Evolutionary conservation across 2,797 vertebrate genomes (phyloP), one percentile per base, ranked within the genome.

Genomic region (Varecia variegata): DNA sequence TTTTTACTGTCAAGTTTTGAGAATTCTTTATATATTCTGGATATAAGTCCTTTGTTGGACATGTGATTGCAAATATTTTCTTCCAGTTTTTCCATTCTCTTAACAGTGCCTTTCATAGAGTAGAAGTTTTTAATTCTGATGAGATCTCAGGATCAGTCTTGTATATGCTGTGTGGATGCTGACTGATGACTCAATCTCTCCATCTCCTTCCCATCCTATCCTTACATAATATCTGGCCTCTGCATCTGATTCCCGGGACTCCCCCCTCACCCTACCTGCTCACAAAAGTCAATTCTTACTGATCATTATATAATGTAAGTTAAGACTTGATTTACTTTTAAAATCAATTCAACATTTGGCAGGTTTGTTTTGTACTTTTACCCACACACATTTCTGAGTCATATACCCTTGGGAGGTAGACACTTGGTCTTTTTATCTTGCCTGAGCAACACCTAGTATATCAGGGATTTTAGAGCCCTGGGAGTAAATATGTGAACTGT

Each of bases 301-400:
- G 12, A 56, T 92, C 70, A 86, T 62, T 77, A 82, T 52, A 52
- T n/a, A 81, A 52, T 38, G 12, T 85, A 92, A 83, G 84, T 70
- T 88, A 81, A 58, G 25, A 84, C 32, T 93, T 81, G 27, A 88
- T 70, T 90, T 95, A 35, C 40, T 65, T 94, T 93, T 50, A 67
- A 95, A 68, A 77, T 89, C 47, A 60, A 30, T n/a, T 25, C 32
- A 90, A 27, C 7, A 81, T 68, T 70, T 92, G 67, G 27, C 12
- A 38, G 67, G 23, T 58, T 95, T 18, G 3, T 50, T 86, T 81
- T n/a, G 3, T 2, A 17, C 21, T 93, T 95, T 43, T 71, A 65
- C 47, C 27, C 21, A 15, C 54, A 58, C 3, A 11, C n/a, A 84
- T 65, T 85, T 88, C 71, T 10, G 15, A 91, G 73, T 88, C 67